Evolutionary conservation across 2,797 vertebrate species (phyloP), one percentile per base, ranked within the genome.

Genomic region (Podarcis siculus): DNA sequence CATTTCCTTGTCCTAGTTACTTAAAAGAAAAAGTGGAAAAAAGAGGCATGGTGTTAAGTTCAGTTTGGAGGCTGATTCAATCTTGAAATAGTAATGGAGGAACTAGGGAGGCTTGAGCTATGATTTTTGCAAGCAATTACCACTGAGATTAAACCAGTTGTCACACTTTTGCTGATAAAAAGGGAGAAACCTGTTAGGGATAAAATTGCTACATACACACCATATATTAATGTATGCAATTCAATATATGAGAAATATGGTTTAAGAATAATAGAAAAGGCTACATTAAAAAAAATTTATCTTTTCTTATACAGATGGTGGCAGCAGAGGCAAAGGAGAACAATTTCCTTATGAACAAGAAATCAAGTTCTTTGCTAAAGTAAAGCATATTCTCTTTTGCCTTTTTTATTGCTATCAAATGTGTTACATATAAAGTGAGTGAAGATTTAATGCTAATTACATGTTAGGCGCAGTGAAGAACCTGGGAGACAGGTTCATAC

Each of bases 301-400:
- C 61, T 95, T 96, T 88, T 13, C 93, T 45, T 94, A 89, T 90
- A 81, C 94, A 99, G 98, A 99, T 97, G 95, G 97, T 81, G 97
- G 96, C 94, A 95, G 96, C 37, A 97, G 97, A 94, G 95, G 94
- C 66, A 98, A 98, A 96, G 98, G 97, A 94, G 98, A 98, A 49
- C 98, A 97, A 86, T 97, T 98, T 94, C 98, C 98, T 76, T 98
- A 99, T 37, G 98, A 99, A 86, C 98, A 98, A 96, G 98, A 99
- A 95, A 98, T 99, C 89, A 99, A 99, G 96, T 99, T 99, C 96
- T 99, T 99, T 95, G 98, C 98, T 91, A 99, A 99, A 98, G 98
- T 99, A 95, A 92, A 90, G 96, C 97, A 95, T 95, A 93, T 86
- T 86, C 92, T 94, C 94, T 94, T 91, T 19, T 71, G 72, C 86